phyloP scores from a whole-genome alignment of 2,113 vertebrate species.

The Leiothrix lutea region DNA sequence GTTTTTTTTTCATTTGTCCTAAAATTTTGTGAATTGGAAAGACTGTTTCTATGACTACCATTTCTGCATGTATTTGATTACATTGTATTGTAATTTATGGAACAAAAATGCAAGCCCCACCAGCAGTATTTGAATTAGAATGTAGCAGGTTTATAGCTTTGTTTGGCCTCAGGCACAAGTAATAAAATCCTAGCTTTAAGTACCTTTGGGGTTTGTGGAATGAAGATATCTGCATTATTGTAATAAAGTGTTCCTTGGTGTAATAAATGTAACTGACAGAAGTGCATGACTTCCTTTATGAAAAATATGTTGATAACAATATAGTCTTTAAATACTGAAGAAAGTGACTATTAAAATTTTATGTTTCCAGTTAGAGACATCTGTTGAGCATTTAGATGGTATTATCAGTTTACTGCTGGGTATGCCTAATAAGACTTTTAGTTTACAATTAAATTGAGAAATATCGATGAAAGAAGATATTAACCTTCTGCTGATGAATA shows the following conservation, averaged over 20 bases:
- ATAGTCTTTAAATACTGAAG: conserved; percentile 77
- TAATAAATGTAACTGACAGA: conserved; percentile 84
- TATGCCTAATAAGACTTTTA: conserved; percentile 66
- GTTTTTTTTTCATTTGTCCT: conserved; percentile 45
- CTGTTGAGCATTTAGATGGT: conserved; percentile 73
- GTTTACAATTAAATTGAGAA: conserved; percentile 66
- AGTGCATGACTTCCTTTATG: conserved; percentile 75
- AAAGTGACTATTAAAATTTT: conserved; percentile 78
- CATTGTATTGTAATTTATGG: conserved; percentile 69
- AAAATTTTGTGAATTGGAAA: conserved; percentile 62
- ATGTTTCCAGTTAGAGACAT: conserved; percentile 75
- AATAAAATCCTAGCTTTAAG: conserved; percentile 81
- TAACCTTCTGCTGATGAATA: conserved; percentile 55
- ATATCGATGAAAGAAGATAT: conserved; percentile 43
- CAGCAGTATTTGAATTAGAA: conserved; percentile 68
- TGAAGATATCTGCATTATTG: conserved; percentile 84
- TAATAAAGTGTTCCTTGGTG: conserved; percentile 81
- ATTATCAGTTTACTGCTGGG: conserved; percentile 65
- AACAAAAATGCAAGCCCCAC: conserved; percentile 61
- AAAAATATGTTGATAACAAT: conserved; percentile 80
- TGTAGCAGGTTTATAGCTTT: conserved; percentile 77
- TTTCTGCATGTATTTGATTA: conserved; percentile 73
- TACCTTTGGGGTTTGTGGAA: conserved; percentile 79
- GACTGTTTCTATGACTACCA: conserved; percentile 62
- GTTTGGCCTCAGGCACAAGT: conserved; percentile 76